Conservation (phyloP, 2,113 vertebrate species). For the Solea solea region DNA sequence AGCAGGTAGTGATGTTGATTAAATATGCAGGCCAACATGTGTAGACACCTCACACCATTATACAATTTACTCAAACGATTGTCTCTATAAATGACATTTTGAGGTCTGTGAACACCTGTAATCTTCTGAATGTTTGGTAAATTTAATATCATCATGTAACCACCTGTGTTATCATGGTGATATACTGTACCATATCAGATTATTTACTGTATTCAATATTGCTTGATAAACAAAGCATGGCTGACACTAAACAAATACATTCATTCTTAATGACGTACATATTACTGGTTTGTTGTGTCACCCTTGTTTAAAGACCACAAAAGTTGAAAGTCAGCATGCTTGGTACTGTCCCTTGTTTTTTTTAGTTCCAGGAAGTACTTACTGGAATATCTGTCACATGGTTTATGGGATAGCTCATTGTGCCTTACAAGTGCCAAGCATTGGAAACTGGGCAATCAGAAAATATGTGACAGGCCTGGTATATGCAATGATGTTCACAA, state of each 20-base stretch:
- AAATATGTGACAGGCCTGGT: background rate
- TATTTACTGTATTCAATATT: no score
- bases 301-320: background rate
- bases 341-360: background rate
- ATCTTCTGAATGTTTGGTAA: no score
- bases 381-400: slow-evolving; percentile 27
- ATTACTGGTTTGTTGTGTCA: no score
- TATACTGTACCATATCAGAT: no score
- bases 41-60: no score
- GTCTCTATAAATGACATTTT: no score
- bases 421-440: background rate
- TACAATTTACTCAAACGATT: no score
- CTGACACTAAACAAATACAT: background rate
- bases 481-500: background rate
- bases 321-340: background rate
- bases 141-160: no score
- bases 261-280: background rate
- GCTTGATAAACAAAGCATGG: background rate
- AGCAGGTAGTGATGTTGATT: no score
- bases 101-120: no score
- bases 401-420: slow-evolving; percentile 5
- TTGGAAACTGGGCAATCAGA: background rate
- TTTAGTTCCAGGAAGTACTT: slow-evolving; percentile 39
- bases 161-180: no score
- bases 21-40: no score